Conservation (phyloP, 2,888 invertebrate genomes). For the Trachelus tabidus region DNA sequence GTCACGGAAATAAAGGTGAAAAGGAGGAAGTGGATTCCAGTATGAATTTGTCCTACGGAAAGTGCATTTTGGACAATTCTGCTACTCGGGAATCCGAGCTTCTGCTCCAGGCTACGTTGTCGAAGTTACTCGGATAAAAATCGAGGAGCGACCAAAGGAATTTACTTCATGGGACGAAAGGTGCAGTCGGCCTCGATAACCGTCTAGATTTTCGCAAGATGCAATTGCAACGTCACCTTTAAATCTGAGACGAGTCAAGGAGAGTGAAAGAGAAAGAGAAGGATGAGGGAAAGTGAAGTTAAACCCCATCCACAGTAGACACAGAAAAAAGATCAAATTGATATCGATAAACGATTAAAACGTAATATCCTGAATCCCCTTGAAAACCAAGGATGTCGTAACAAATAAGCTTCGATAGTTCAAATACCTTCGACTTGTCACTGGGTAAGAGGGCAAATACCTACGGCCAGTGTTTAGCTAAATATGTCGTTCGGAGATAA, state of each 20-base stretch:
- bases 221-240: background rate
- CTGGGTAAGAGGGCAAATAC: background rate
- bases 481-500: background rate
- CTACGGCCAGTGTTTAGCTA: background rate
- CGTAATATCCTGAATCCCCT: background rate
- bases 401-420: background rate
- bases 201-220: background rate
- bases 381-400: constrained; percentile 7
- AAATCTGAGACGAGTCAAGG: background rate
- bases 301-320: background rate
- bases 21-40: constrained; percentile 7
- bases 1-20: constrained; percentile 22
- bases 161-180: background rate
- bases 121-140: background rate
- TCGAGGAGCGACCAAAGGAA: background rate
- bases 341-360: background rate
- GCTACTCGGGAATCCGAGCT: background rate
- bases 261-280: background rate
- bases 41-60: constrained; percentile 16
- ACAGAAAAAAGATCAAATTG: background rate
- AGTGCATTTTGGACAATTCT: constrained; percentile 7
- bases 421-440: background rate
- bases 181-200: background rate
- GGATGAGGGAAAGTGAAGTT: background rate
- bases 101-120: background rate